Percentiles rank a stretch among this genome's conserved stretches.
Evolutionary conservation across 2,888 invertebrate species (phyloP).

Genomic region (Ganaspis brasiliensis): DNA sequence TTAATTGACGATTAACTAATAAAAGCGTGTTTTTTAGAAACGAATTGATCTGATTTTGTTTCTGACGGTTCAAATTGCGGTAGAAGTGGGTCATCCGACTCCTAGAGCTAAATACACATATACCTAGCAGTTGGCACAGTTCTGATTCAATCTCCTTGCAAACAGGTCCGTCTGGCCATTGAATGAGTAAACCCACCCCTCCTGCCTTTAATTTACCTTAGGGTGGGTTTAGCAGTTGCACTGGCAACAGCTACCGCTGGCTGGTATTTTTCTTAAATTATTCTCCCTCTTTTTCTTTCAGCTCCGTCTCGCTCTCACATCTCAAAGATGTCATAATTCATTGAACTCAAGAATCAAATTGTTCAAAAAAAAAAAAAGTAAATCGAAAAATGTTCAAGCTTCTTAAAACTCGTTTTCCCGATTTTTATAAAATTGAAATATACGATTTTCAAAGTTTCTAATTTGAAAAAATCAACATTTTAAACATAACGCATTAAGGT

Average conservation of each 20-base stretch:
- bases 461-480: no score
- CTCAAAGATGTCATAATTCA: no score
- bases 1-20: no score
- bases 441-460: no score
- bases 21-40: background rate
- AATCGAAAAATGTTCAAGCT: no score
- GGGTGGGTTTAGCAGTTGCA: background rate
- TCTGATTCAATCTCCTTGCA: constrained; percentile 30
- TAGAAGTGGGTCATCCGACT: constrained; percentile 1
- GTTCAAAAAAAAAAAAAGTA: background rate
- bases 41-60: constrained; percentile 21
- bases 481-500: no score
- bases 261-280: constrained; percentile 42
- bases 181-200: constrained; percentile 38
- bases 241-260: constrained; percentile 2
- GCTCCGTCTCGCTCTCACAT: constrained; percentile 13
- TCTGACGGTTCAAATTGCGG: background rate
- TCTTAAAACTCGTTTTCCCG: no score
- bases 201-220: background rate
- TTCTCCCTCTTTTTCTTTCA: background rate
- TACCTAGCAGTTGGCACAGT: constrained; percentile 11
- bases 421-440: no score
- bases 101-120: constrained; percentile 2
- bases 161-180: constrained; percentile 27
- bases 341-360: background rate